Evolutionary conservation across 2,113 vertebrate species (phyloP), one percentile per base, ranked within the genome.

Genomic region (Strigops habroptila): DNA sequence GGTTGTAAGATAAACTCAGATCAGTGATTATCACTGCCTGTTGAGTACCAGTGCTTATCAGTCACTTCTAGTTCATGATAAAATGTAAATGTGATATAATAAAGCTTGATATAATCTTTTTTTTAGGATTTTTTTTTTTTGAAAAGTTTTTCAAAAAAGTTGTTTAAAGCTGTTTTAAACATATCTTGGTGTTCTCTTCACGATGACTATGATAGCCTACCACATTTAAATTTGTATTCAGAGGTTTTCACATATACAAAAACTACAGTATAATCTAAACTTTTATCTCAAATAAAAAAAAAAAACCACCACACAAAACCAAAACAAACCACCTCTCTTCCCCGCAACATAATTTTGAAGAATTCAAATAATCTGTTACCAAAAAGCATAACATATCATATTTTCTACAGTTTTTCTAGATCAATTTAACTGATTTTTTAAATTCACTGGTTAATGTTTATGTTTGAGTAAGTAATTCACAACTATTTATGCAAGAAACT

Each of bases 81-180:
- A 88, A 88, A 82, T 28, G 27, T 71, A 84, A 86, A 92, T 82
- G 44, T 37, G 64, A 80, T 37, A 78, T 68, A 77, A 41, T 37
- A 88, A 82, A 62, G 9, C 27, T 86, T 64, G 55, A 35, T 46
- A n/a, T 9, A 52, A 64, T 19, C 16, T 53, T 68, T 64, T 64
- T 59, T 77, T 64, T 49, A 73, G 18, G 15, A 43, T 64, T 52
- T 3, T 4, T 64, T 52, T 3, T 4, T 81, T 85, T 91, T 57
- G 35, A 89, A 73, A 16, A 69, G 8, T 49, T 87, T 85, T 7
- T 76, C n/a, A 74, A 63, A 91, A 18, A 75, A 84, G 8, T 0
- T 59, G 24, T 80, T 89, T 69, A 84, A 82, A 84, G 3, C 13
- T 67, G 27, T 14, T 86, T 82, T 55, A 82, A 91, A 6, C 6